Conservation (phyloP, 1,140 invertebrate species). For the Drosophila parabipectinata region DNA sequence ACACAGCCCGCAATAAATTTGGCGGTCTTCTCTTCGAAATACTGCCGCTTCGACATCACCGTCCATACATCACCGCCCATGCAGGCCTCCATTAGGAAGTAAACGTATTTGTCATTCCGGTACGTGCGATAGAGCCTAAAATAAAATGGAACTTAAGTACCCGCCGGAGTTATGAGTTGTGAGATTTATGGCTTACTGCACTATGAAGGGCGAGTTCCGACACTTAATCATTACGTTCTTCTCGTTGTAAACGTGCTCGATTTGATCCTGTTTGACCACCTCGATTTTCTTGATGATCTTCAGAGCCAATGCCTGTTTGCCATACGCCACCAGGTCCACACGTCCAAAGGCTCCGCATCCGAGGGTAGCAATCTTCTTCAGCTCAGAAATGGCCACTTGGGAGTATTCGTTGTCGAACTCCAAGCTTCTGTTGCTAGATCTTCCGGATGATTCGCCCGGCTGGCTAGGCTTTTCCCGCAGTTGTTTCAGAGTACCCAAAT, state of each 20-base stretch:
- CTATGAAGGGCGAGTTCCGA: conserved; percentile 90
- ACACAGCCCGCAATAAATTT: conserved; percentile 96
- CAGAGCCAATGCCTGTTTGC: conserved; percentile 91
- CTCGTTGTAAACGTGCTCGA: conserved; percentile 96
- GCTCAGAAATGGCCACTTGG: conserved; percentile 89
- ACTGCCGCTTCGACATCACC: conserved; percentile 91
- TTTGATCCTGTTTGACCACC: conserved; percentile 96
- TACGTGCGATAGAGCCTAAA: conserved; percentile 95
- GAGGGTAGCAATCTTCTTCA: conserved; percentile 93
- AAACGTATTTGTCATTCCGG: conserved; percentile 97
- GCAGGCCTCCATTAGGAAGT: conserved; percentile 98
- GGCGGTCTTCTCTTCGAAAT: conserved; percentile 93
- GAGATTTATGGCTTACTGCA: conserved; percentile 87
- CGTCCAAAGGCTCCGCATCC: conserved; percentile 97
- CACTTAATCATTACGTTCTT: conserved; percentile 95
- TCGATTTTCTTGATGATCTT: conserved; percentile 97
- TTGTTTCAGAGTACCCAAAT: conserved; percentile 84
- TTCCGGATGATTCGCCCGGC: conserved; percentile 16
- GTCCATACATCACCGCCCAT: conserved; percentile 99
- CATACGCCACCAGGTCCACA: conserved; percentile 91
- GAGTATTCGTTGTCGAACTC: conserved; percentile 87
- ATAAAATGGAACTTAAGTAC: not conserved
- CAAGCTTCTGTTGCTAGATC: conserved; percentile 48
- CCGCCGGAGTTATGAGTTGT: not conserved
- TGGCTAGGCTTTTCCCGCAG: conserved; percentile 63